phyloP scores from a whole-genome alignment of 2,888 invertebrate genomes.

The Pilophorus perplexus region DNA sequence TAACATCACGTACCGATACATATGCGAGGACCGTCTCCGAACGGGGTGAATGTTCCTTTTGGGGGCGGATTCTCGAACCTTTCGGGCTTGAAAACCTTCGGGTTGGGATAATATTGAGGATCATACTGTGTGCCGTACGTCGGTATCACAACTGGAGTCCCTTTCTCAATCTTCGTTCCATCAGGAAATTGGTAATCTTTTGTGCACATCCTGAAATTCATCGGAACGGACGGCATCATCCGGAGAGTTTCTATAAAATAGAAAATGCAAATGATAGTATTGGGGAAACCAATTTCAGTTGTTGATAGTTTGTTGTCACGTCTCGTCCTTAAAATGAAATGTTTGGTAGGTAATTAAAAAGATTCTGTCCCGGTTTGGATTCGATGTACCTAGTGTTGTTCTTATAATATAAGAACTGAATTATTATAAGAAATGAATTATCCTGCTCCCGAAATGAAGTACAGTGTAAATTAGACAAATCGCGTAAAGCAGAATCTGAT shows the following conservation, averaged over 20 bases:
- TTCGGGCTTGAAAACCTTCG: slow-evolving; percentile 40
- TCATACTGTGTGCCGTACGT: slow-evolving; percentile 39
- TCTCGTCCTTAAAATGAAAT: too few species aligned
- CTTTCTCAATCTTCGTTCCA: slow-evolving; percentile 38
- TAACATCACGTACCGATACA: slow-evolving; percentile 44
- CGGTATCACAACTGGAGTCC: slow-evolving; percentile 36
- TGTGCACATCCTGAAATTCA: slow-evolving; percentile 39
- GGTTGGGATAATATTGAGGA: slow-evolving; percentile 43
- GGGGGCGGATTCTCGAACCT: slow-evolving; percentile 17
- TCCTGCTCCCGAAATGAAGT: too few species aligned
- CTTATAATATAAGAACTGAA: too few species aligned
- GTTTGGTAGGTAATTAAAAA: too few species aligned
- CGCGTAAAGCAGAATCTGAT: too few species aligned
- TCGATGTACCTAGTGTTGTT: too few species aligned
- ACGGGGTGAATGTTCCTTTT: slow-evolving; percentile 51
- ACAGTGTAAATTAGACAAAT: too few species aligned
- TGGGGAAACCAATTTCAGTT: too few species aligned
- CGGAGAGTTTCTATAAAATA: slow-evolving; percentile 42
- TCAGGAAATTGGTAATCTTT: slow-evolving; percentile 42
- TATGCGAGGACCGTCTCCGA: slow-evolving; percentile 44
- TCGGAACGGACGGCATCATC: slow-evolving; percentile 34
- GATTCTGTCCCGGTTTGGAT: too few species aligned
- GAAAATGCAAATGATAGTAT: too few species aligned
- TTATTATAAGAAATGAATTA: too few species aligned
- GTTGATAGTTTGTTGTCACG: too few species aligned